Percentiles rank a stretch among this genome's conserved stretches.
These are phyloP conservation scores for Lepidothrix coronata DNA, from an alignment of 2,113 vertebrate genomes.

Conservation along the genomic window DNA sequence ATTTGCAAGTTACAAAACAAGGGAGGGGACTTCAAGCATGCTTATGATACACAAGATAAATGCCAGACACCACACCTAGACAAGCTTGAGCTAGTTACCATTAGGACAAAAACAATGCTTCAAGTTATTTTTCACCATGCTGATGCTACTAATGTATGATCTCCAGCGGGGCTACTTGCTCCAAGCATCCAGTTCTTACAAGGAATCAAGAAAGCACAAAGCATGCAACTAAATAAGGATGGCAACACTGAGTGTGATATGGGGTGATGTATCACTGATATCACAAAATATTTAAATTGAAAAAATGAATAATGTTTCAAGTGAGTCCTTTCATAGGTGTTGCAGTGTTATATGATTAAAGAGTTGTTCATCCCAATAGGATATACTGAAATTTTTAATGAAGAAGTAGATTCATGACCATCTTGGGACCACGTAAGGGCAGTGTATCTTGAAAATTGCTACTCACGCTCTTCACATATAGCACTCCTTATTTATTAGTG, in stretches of 20 bases:
- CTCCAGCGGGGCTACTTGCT: neutral
- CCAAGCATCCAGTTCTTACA: neutral
- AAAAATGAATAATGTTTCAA: neutral
- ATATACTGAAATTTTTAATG: neutral
- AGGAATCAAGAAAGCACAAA: neutral
- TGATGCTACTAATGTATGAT: neutral
- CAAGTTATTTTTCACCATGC: neutral
- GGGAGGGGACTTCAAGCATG: slow-evolving; percentile 22
- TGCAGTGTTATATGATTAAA: neutral
- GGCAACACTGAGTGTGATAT: neutral
- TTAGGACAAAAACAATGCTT: slow-evolving; percentile 40
- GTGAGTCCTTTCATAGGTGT: neutral
- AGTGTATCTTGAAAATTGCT: neutral
- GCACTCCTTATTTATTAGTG: neutral
- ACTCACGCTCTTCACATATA: neutral
- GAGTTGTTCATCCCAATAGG: neutral
- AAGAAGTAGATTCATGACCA: neutral
- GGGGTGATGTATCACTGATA: neutral
- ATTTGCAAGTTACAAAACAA: slow-evolving; percentile 49
- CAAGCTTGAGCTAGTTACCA: slow-evolving; percentile 44
- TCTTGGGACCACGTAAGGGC: neutral
- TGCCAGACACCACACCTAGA: slow-evolving; percentile 53
- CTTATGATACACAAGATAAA: neutral
- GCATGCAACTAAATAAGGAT: neutral
- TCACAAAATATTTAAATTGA: neutral